These are phyloP conservation scores for Hypomesus transpacificus DNA, from an alignment of 2,113 vertebrate species.

Conservation along the genomic window DNA sequence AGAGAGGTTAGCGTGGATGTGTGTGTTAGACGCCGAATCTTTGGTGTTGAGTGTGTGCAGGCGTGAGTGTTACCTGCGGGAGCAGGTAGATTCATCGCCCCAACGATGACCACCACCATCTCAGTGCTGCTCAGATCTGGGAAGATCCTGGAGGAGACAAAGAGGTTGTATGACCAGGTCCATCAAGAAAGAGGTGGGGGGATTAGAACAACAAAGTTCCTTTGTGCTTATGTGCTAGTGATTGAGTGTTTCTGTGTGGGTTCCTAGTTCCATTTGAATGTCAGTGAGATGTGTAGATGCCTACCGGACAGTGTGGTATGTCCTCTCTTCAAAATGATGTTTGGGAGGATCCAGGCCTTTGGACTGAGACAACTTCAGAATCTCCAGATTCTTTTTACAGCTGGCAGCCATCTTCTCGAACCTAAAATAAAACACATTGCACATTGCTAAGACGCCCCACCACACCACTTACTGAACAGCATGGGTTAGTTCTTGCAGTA, in stretches of 20 bases:
- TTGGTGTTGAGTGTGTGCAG: not conserved
- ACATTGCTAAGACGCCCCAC: not conserved
- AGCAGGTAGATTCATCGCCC: constrained; percentile 91
- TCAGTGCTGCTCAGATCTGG: constrained; percentile 95
- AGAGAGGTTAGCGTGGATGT: not conserved
- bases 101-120: constrained; percentile 88
- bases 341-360: constrained; percentile 85
- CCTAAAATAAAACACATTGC: constrained; percentile 49
- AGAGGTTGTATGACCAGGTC: not conserved
- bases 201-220: not conserved
- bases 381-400: constrained; percentile 87
- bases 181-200: not conserved
- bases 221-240: too few relatives aligned
- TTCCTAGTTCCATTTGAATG: too few relatives aligned
- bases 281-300: not conserved
- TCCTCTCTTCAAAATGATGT: constrained; percentile 91
- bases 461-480: not conserved
- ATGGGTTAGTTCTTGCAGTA: not conserved
- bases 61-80: constrained; percentile 76
- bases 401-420: constrained; percentile 91
- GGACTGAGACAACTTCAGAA: constrained; percentile 84
- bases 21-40: not conserved
- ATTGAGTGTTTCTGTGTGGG: too few relatives aligned
- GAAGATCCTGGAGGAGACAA: constrained; percentile 80
- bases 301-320: constrained; percentile 88